phyloP scores from a whole-genome alignment of 35 echinoderm and acorn worm genomes.

The Ptychodera flava region DNA sequence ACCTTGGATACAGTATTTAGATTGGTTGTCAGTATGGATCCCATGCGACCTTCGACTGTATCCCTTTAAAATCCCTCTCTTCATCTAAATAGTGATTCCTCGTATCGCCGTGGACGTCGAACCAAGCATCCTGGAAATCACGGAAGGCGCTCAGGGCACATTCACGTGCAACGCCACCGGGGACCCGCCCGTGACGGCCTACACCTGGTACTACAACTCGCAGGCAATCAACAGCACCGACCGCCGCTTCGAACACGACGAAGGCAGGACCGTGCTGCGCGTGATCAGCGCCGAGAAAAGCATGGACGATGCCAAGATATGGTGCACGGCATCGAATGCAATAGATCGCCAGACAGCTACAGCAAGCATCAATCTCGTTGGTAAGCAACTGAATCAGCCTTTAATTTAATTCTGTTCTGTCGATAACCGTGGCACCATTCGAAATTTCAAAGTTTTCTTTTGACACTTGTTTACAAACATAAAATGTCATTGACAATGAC shows the following conservation, averaged over 20 bases:
- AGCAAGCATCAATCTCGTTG: neutral
- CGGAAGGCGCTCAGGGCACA: conserved; percentile 41
- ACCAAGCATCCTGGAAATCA: conserved; percentile 19
- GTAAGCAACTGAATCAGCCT: no score
- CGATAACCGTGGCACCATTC: no score
- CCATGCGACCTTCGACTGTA: no score
- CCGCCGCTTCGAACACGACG: conserved; percentile 39
- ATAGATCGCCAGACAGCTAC: conserved; percentile 24
- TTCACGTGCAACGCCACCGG: conserved; percentile 56
- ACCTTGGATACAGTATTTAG: no score
- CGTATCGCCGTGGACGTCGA: conserved; percentile 48
- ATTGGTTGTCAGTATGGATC: no score
- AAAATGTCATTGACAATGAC: no score
- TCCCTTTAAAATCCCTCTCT: no score
- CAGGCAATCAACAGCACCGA: conserved; percentile 43
- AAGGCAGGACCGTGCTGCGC: conserved; percentile 43
- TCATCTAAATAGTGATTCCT: conserved; percentile 70
- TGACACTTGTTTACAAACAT: no score
- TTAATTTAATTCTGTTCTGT: no score
- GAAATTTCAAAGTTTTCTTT: no score
- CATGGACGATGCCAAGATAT: conserved; percentile 64
- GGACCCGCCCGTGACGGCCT: conserved; percentile 47
- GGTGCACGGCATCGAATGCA: conserved; percentile 68
- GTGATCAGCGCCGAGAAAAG: conserved; percentile 69
- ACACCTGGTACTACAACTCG: conserved; percentile 76